phyloP scores from a whole-genome alignment of 1,140 invertebrate genomes.

The Penaeus indicus region DNA sequence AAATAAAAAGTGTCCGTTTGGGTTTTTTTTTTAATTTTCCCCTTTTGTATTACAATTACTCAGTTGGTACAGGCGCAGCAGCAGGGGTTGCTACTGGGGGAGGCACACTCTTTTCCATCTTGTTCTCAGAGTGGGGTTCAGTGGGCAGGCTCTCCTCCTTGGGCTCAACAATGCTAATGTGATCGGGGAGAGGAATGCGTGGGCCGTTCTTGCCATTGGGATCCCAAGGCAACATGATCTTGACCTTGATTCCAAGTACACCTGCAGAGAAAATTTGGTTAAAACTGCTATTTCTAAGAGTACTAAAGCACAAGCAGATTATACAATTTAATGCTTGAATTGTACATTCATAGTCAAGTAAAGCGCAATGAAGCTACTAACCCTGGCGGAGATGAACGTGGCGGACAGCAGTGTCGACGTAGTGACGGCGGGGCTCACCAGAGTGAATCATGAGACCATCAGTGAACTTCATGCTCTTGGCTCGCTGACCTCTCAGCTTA shows the following conservation, averaged over 20 bases:
- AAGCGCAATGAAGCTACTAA: slow-evolving; percentile 65
- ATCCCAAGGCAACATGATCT: slow-evolving; percentile 99
- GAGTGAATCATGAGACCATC: slow-evolving; percentile 99
- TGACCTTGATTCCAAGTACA: slow-evolving; percentile 92
- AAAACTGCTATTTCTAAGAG: background rate
- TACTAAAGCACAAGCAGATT: background rate
- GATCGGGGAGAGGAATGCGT: slow-evolving; percentile 96
- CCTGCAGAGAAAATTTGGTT: slow-evolving; percentile 55
- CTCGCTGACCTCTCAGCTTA: slow-evolving; percentile 98
- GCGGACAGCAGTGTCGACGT: slow-evolving; percentile 97
- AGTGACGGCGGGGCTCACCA: slow-evolving; percentile 98
- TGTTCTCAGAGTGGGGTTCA: slow-evolving; percentile 68
- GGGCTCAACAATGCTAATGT: slow-evolving; percentile 94
- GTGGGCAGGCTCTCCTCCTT: slow-evolving; percentile 78
- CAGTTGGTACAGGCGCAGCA: slow-evolving; percentile 50
- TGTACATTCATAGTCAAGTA: background rate
- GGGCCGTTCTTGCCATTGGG: slow-evolving; percentile 96
- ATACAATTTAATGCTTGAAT: background rate
- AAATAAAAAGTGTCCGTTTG: slow-evolving; percentile 2
- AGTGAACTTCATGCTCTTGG: slow-evolving; percentile 99
- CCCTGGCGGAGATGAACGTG: slow-evolving; percentile 98
- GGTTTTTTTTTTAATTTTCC: slow-evolving; percentile 14
- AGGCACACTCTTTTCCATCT: slow-evolving; percentile 67
- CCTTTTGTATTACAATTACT: slow-evolving; percentile 39
- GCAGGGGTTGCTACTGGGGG: slow-evolving; percentile 54